Conservation (phyloP, 2,888 invertebrate genomes). For the Parascotia fuliginaria region DNA sequence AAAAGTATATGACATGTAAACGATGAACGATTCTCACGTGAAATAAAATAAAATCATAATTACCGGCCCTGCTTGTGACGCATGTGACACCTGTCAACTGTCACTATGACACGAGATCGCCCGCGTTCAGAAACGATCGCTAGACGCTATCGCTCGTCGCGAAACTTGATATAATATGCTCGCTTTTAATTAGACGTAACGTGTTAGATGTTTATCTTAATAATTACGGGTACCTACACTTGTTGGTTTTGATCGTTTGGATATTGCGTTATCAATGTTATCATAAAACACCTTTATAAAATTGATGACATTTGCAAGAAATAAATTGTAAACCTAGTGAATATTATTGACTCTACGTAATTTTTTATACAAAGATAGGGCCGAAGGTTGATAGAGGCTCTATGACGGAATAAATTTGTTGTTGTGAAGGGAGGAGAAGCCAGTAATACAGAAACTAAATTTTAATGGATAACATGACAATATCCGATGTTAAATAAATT, state of each 20-base stretch:
- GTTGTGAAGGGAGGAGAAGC: too few species aligned
- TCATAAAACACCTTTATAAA: neutral
- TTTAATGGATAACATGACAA: too few species aligned
- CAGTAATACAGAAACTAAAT: too few species aligned
- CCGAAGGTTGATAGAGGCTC: too few species aligned
- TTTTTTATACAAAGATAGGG: too few species aligned
- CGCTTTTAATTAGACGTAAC: conserved; percentile 64
- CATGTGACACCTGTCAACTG: conserved; percentile 81
- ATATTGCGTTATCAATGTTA: conserved; percentile 5
- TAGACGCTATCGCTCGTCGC: conserved; percentile 66
- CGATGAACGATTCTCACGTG: conserved; percentile 44
- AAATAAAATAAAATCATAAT: conserved; percentile 42
- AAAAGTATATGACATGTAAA: conserved; percentile 36
- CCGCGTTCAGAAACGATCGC: conserved; percentile 72
- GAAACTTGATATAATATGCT: conserved; percentile 75
- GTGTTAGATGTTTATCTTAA: conserved; percentile 45
- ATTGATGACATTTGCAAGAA: neutral
- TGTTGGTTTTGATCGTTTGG: conserved; percentile 18
- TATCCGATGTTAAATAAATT: too few species aligned
- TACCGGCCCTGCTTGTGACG: conserved; percentile 63
- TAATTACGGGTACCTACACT: conserved; percentile 33
- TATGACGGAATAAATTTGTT: too few species aligned
- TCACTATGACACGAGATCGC: conserved; percentile 75
- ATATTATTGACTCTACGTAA: too few species aligned
- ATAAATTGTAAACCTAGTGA: neutral